These are phyloP conservation scores for Chrosomus eos DNA, from an alignment of 2,797 vertebrate genomes.

Conservation along the genomic window DNA sequence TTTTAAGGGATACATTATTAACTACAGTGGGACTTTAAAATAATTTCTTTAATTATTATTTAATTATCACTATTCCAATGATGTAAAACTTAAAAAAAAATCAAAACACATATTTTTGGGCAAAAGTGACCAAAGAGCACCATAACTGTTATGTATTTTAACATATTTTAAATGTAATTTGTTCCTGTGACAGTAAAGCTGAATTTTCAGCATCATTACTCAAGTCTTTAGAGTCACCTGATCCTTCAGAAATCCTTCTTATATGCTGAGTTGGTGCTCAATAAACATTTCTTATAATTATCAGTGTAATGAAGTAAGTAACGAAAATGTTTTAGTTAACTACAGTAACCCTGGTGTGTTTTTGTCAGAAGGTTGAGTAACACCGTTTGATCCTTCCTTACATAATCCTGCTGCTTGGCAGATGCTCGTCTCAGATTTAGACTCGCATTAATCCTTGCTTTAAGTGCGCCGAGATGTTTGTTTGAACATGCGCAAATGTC, in stretches of 20 bases:
- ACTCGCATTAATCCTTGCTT: conserved; percentile 65
- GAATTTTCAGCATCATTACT: background rate
- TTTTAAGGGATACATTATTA: too few relatives aligned
- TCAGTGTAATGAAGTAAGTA: background rate
- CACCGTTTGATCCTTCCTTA: conserved; percentile 47
- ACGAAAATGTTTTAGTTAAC: background rate
- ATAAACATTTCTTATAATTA: background rate
- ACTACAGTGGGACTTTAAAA: too few relatives aligned
- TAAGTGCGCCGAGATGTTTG: conserved; percentile 35
- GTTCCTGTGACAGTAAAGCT: background rate
- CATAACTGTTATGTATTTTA: background rate
- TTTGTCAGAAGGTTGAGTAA: conserved; percentile 38
- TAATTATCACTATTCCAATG: background rate
- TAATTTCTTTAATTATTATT: too few relatives aligned
- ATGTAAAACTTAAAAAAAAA: background rate
- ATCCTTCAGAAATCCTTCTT: background rate
- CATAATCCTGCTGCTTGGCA: conserved; percentile 71
- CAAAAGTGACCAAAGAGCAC: background rate
- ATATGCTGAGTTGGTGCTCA: background rate
- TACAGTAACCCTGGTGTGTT: background rate
- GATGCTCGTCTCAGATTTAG: conserved; percentile 71
- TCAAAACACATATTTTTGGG: background rate
- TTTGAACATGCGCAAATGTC: conserved; percentile 27
- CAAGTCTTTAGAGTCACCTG: background rate
- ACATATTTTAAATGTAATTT: background rate